phyloP scores from a whole-genome alignment of 2,113 vertebrate genomes.

The Aptenodytes forsteri region DNA sequence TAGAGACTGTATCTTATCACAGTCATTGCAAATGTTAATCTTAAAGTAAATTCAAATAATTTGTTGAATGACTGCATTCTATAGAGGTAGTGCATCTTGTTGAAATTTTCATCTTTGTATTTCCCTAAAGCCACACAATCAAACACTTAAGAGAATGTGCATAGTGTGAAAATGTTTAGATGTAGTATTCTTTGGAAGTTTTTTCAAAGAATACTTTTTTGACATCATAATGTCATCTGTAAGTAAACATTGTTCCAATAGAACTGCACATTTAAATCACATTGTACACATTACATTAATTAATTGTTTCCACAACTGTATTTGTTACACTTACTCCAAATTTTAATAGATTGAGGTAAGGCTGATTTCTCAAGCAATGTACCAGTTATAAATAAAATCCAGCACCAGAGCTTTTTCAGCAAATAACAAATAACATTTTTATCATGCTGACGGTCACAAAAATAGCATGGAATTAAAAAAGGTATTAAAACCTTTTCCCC shows the following conservation, averaged over 20 bases:
- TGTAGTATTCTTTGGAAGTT: background rate
- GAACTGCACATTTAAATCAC: background rate
- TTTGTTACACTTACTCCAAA: conserved; percentile 1
- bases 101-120: background rate
- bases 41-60: background rate
- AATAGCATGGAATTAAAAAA: conserved; percentile 10
- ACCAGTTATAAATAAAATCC: conserved; percentile 15
- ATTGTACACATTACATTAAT: background rate
- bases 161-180: background rate
- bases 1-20: background rate
- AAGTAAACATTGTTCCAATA: background rate
- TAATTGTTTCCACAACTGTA: background rate
- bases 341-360: background rate
- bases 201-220: background rate
- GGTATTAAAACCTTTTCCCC: conserved; percentile 41
- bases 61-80: background rate
- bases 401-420: conserved; percentile 29
- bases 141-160: background rate
- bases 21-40: background rate
- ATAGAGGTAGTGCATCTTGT: background rate
- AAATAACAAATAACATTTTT: conserved; percentile 49
- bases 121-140: background rate
- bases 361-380: conserved; percentile 47
- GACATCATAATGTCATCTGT: background rate
- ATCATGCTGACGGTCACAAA: conserved; percentile 30